Percentiles rank a stretch among this genome's conserved stretches.
phyloP scores from a whole-genome alignment of 2,888 invertebrate genomes.

The Crioceris asparagi region DNA sequence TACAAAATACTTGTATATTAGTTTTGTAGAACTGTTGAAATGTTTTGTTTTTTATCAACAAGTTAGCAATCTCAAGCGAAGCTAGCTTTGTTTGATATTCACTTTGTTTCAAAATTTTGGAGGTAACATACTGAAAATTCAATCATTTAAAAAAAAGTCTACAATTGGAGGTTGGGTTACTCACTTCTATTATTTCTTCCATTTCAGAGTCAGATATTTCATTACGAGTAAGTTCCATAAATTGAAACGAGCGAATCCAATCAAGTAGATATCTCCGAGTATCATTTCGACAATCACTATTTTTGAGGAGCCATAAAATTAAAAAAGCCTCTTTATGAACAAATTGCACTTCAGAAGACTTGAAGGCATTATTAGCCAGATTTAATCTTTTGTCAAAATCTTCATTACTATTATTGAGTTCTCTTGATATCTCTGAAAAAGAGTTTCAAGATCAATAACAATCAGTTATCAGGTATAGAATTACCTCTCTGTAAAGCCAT shows the following conservation, averaged over 20 bases:
- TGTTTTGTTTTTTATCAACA: slow-evolving; percentile 17
- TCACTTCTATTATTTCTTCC: slow-evolving; percentile 11
- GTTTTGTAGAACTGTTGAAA: slow-evolving; percentile 27
- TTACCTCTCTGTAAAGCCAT: too few relatives aligned
- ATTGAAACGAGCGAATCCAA: slow-evolving; percentile 24
- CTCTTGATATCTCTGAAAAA: too few relatives aligned
- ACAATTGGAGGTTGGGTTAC: too few relatives aligned
- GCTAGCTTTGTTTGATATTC: too few relatives aligned
- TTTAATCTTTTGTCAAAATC: slow-evolving; percentile 27
- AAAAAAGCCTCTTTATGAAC: slow-evolving; percentile 22
- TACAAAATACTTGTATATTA: slow-evolving; percentile 22
- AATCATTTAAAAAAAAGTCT: too few relatives aligned
- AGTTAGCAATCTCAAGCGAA: too few relatives aligned
- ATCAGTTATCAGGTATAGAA: too few relatives aligned
- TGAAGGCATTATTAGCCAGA: slow-evolving; percentile 28
- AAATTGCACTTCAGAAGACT: slow-evolving; percentile 19
- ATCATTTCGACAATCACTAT: slow-evolving; percentile 12
- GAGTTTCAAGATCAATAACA: too few relatives aligned
- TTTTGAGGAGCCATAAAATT: slow-evolving; percentile 23
- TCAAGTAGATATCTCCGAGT: slow-evolving; percentile 19
- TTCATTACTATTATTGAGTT: too few relatives aligned
- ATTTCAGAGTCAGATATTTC: slow-evolving; percentile 23
- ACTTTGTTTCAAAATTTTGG: too few relatives aligned
- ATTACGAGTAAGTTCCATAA: slow-evolving; percentile 21
- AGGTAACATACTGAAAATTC: too few relatives aligned